phyloP scores from a whole-genome alignment of 2,797 vertebrate genomes.

The Pogoniulus pusillus region DNA sequence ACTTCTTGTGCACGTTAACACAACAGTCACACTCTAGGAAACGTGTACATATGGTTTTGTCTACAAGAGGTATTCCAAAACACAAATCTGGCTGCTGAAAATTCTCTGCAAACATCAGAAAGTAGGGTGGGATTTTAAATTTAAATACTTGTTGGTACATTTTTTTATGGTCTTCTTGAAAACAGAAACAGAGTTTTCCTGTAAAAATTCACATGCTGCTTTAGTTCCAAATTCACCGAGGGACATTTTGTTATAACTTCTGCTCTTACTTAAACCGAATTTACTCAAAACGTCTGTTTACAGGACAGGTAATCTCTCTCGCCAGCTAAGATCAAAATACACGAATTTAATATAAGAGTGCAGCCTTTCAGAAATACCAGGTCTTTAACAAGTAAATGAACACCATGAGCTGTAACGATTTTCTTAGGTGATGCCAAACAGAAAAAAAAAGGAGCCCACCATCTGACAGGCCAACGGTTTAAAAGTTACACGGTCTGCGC shows the following conservation, averaged over 20 bases:
- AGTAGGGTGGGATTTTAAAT: not conserved
- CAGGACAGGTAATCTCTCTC: not conserved
- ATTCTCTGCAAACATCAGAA: not conserved
- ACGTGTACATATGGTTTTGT: accelerated
- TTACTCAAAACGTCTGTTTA: not conserved
- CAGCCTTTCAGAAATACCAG: not conserved
- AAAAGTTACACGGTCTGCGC: not conserved
- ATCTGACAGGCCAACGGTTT: not conserved
- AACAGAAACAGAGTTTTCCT: not conserved
- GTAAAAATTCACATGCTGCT: not conserved
- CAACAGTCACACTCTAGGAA: not conserved
- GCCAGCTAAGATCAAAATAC: not conserved
- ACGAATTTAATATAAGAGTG: accelerated
- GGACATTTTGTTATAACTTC: not conserved
- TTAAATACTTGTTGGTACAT: not conserved
- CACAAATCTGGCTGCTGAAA: not conserved
- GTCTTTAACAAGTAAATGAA: not conserved
- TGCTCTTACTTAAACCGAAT: not conserved
- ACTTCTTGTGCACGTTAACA: not conserved
- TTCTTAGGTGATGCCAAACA: not conserved
- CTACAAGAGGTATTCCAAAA: not conserved
- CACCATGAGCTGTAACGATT: not conserved
- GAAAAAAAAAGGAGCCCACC: not conserved
- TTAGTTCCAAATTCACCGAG: not conserved
- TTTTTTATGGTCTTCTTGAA: not conserved